Evolutionary conservation across 2,797 vertebrate species (phyloP).

Genomic region (Orestias chungarensis): DNA sequence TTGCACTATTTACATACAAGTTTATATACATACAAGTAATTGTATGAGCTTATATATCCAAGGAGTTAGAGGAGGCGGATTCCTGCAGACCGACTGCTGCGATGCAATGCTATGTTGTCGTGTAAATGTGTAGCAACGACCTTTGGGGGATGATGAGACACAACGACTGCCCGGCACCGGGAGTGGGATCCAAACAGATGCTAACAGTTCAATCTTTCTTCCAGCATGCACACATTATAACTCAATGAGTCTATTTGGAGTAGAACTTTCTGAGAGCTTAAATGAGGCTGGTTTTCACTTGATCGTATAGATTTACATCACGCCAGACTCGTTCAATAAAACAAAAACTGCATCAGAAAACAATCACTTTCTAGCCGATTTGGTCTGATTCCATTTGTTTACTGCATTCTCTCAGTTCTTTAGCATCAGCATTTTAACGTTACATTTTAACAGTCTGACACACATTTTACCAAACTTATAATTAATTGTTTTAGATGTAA

Average conservation of each 20-base stretch:
- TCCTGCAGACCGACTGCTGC: constrained; percentile 6
- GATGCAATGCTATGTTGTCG: constrained; percentile 11
- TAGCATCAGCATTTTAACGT: too few relatives aligned
- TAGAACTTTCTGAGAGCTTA: background rate
- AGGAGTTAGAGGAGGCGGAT: constrained; percentile 15
- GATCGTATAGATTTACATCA: background rate
- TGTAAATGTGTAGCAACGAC: constrained; percentile 11
- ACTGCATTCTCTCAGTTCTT: background rate
- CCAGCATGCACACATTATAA: background rate
- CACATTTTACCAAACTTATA: background rate
- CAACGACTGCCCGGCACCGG: background rate
- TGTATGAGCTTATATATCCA: too few relatives aligned
- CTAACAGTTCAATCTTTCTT: constrained; percentile 5
- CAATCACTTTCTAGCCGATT: background rate
- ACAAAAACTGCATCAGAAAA: background rate
- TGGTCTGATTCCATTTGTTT: background rate
- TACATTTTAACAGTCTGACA: background rate
- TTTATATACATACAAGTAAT: too few relatives aligned
- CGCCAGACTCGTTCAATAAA: background rate
- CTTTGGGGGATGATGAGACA: constrained; percentile 1
- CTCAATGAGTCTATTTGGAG: background rate
- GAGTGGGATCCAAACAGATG: constrained; percentile 5
- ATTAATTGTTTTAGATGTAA: background rate
- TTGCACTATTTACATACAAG: too few relatives aligned
- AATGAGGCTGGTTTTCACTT: background rate